phyloP scores from a whole-genome alignment of 2,888 invertebrate species.

The Nudaria mundana region DNA sequence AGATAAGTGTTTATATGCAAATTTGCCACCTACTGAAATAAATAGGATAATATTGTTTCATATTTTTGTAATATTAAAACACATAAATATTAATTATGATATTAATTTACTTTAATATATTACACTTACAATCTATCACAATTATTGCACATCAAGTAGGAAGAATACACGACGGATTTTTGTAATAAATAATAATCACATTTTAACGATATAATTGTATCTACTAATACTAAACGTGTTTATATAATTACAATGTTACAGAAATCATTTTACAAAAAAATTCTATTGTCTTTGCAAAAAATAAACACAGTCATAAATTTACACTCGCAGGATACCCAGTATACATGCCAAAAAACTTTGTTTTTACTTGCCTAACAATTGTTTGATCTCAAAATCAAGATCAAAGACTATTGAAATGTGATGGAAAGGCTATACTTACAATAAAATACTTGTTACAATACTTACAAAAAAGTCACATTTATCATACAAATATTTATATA shows the following conservation, averaged over 20 bases:
- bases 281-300: no score
- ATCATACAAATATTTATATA: constrained; percentile 7
- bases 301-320: no score
- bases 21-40: no score
- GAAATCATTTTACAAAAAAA: no score
- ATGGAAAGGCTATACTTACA: background rate
- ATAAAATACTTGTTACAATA: no score
- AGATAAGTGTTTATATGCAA: no score
- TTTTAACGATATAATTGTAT: constrained; percentile 2
- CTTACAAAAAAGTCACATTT: constrained; percentile 6
- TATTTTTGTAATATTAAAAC: background rate
- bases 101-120: constrained; percentile 27
- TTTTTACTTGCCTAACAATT: background rate
- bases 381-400: background rate
- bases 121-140: constrained; percentile 30
- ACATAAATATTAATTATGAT: background rate
- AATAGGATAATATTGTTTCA: background rate
- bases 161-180: constrained; percentile 37
- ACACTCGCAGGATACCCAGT: no score
- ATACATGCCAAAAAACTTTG: no score
- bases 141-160: constrained; percentile 59
- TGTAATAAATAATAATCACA: constrained; percentile 36
- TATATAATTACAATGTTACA: no score
- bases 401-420: background rate
- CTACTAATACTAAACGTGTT: background rate